Evolutionary conservation across 1,140 invertebrate species (phyloP).

Genomic region (Brachionus rotundiformis): DNA sequence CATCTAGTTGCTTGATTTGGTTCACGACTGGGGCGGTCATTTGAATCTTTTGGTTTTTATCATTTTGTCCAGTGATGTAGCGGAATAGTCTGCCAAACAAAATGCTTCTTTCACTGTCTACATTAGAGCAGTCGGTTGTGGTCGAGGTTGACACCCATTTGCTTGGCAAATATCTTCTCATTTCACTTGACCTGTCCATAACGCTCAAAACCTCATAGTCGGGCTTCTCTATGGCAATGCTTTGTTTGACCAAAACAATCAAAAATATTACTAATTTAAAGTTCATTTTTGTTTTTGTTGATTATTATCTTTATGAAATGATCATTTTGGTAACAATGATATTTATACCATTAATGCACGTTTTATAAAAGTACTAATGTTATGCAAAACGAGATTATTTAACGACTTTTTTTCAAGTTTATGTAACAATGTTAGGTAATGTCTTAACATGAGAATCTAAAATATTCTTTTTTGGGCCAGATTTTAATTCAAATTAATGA

Average conservation of each 20-base stretch:
- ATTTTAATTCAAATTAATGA: too few species aligned
- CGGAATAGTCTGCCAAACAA: neutral
- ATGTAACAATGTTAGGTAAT: too few species aligned
- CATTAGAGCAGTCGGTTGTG: neutral
- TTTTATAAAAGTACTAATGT: too few species aligned
- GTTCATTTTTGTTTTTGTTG: too few species aligned
- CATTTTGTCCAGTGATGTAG: constrained; percentile 27
- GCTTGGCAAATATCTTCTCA: constrained; percentile 1
- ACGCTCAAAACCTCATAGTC: neutral
- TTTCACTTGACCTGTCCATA: neutral
- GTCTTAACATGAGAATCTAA: too few species aligned
- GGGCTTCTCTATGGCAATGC: constrained; percentile 1
- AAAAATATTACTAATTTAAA: too few species aligned
- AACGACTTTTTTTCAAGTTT: too few species aligned
- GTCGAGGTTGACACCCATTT: constrained; percentile 32
- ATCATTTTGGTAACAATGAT: too few species aligned
- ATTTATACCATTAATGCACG: too few species aligned
- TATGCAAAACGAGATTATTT: too few species aligned
- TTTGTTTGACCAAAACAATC: neutral
- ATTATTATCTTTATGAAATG: too few species aligned
- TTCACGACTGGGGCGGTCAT: constrained; percentile 5
- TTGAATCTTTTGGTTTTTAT: constrained; percentile 10
- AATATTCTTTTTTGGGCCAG: too few species aligned
- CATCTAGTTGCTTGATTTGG: constrained; percentile 12
- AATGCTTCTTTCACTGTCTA: neutral